phyloP scores from a whole-genome alignment of 53 echinoderm and acorn worm genomes.

The Actinopyga echinites region DNA sequence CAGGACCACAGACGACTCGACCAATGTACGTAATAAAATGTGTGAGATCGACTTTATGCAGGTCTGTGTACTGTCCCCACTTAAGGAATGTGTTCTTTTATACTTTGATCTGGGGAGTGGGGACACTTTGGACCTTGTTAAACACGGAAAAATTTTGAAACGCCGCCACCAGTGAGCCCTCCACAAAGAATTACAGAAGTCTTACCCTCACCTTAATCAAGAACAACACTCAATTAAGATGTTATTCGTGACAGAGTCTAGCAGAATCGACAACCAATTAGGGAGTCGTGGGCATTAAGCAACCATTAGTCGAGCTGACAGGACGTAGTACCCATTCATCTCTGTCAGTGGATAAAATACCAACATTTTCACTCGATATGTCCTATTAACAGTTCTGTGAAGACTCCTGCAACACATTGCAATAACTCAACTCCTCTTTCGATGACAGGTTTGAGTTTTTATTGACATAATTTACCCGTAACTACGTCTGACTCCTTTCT shows the following conservation, averaged over 20 bases:
- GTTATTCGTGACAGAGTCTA: constrained; percentile 3
- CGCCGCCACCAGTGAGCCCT: no score
- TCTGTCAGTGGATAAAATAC: constrained; percentile 11
- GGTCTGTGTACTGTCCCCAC: no score
- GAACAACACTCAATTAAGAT: constrained; percentile 29
- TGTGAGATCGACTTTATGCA: no score
- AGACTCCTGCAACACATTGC: constrained; percentile 15
- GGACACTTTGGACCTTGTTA: no score
- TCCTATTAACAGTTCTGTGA: constrained; percentile 7
- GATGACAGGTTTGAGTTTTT: constrained; percentile 31
- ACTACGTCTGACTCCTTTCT: background rate
- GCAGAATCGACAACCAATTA: constrained; percentile 15
- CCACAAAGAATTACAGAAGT: no score
- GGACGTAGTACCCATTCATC: background rate
- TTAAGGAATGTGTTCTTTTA: no score
- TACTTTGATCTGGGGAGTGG: no score
- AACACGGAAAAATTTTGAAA: no score
- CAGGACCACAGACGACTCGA: no score
- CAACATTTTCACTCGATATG: constrained; percentile 14
- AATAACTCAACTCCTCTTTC: constrained; percentile 14
- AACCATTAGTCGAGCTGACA: background rate
- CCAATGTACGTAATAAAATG: no score
- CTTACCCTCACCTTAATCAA: no score
- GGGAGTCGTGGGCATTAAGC: background rate
- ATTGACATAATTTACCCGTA: constrained; percentile 29